Base-by-base conservation (phyloP, 2,888 invertebrate genomes). In the Cephus runcator region DNA sequence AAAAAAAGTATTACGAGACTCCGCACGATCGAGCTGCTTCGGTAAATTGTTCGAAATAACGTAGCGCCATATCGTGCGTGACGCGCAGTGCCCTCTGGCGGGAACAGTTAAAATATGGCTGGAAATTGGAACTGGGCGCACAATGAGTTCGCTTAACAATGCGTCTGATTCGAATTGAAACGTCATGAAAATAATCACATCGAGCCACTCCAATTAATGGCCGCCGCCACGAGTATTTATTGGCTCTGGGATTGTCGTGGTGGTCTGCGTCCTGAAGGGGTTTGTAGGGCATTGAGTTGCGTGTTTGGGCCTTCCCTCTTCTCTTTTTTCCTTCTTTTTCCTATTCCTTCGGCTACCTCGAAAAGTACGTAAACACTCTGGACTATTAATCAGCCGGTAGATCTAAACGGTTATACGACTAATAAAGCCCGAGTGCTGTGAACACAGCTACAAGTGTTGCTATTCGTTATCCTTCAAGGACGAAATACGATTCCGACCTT, bases 111-210 rank as follows among this genome's bases (percentile, higher is more conserved):
- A 85, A 84, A 85, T 85, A 85, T 84, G 78, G 84, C 82, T 84
- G 85, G 76, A 83, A 87, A 86, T 85, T 87, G 86, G 83, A 84
- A 81, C 84, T 80, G 0, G 83, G 82, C 84, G 80, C 78, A 87
- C 87, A 88, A 87, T 86, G 86, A 86, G 83, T 79, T 79, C 83
- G 85, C 83, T 86, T 83, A 82, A 86, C 87, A 87, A 87, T 87
- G 86, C 87, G 83, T 85, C 85, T 84, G 87, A 87, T 87, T 87
- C 83, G 85, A 87, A 87, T 88, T 83, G 87, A 85, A 85, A 88
- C 85, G 85, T 87, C 88, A 87, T 85, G 88, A 87, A 88, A 88
- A 88, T 88, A 88, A 88, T 88, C 87, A 87, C 85, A 88, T 88
- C 86, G 84, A 81, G 84, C 83, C 84, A 83, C 85, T 87, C 83